A percentile compares a stretch with the other conserved stretches of the same genome.
These are phyloP conservation scores for Therioaphis trifolii DNA, from an alignment of 2,888 invertebrate genomes.

Conservation along the genomic window DNA sequence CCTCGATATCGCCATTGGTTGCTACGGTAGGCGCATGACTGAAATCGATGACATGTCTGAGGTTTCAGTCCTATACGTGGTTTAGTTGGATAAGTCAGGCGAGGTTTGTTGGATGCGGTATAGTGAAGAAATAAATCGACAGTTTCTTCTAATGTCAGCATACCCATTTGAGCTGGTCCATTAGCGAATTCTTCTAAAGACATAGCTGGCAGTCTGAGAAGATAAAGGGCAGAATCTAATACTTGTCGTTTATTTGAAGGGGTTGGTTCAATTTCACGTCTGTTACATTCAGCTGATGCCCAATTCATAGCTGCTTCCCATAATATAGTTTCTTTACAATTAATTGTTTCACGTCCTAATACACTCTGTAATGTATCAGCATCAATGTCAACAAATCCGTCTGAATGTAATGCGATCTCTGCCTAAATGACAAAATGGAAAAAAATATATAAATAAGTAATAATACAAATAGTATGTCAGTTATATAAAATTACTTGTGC, in stretches of 20 bases:
- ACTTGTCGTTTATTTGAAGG: slow-evolving; percentile 80
- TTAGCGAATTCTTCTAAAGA: slow-evolving; percentile 93
- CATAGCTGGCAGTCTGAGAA: slow-evolving; percentile 95
- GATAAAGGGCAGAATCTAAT: slow-evolving; percentile 82
- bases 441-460: neutral
- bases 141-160: slow-evolving; percentile 91
- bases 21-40: slow-evolving; percentile 94
- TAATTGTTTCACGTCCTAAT: slow-evolving; percentile 90
- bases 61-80: slow-evolving; percentile 88
- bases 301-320: slow-evolving; percentile 92
- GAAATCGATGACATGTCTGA: slow-evolving; percentile 93
- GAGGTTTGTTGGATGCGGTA: slow-evolving; percentile 88
- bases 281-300: slow-evolving; percentile 90
- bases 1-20: slow-evolving; percentile 98
- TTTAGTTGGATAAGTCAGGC: slow-evolving; percentile 83
- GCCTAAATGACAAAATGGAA: slow-evolving; percentile 74
- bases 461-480: neutral
- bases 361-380: slow-evolving; percentile 92
- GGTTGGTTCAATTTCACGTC: slow-evolving; percentile 84
- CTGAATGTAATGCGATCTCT: slow-evolving; percentile 94
- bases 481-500: slow-evolving; percentile 81
- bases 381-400: slow-evolving; percentile 96
- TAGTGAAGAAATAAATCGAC: slow-evolving; percentile 95
- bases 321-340: slow-evolving; percentile 91
- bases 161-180: slow-evolving; percentile 91